Percentiles rank a stretch among this genome's conserved stretches.
phyloP scores from a whole-genome alignment of 2,797 vertebrate species.

The Anomalospiza imberbis region DNA sequence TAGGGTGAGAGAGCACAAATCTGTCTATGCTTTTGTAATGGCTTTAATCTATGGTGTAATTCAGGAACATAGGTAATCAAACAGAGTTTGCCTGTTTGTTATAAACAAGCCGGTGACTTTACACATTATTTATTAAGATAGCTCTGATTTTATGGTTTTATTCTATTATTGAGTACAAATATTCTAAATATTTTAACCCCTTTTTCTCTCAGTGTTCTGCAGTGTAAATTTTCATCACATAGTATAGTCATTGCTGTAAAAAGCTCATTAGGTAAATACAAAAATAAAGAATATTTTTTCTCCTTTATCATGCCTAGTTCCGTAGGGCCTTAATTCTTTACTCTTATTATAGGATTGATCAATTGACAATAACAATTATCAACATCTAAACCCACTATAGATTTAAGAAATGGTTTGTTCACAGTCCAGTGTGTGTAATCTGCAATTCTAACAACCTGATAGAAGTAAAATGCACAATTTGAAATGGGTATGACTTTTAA shows the following conservation, averaged over 20 bases:
- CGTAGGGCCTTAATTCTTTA: background rate
- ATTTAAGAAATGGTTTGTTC: background rate
- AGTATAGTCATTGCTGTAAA: background rate
- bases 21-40: background rate
- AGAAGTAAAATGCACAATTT: background rate
- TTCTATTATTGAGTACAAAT: background rate
- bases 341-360: background rate
- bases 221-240: background rate
- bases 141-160: background rate
- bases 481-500: background rate
- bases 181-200: background rate
- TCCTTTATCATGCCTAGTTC: background rate
- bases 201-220: background rate
- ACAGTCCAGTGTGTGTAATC: background rate
- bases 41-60: background rate
- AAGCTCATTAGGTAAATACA: background rate
- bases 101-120: background rate
- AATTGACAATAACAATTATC: background rate
- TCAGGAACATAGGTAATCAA: background rate
- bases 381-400: background rate
- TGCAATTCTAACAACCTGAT: background rate
- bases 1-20: background rate
- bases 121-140: background rate
- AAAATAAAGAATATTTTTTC: background rate
- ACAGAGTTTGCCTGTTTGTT: background rate